A percentile compares a stretch with the other conserved stretches of the same genome.
These are phyloP conservation scores for Drosophila quasianomalipes DNA, from an alignment of 2,888 invertebrate genomes.

Conservation along the genomic window DNA sequence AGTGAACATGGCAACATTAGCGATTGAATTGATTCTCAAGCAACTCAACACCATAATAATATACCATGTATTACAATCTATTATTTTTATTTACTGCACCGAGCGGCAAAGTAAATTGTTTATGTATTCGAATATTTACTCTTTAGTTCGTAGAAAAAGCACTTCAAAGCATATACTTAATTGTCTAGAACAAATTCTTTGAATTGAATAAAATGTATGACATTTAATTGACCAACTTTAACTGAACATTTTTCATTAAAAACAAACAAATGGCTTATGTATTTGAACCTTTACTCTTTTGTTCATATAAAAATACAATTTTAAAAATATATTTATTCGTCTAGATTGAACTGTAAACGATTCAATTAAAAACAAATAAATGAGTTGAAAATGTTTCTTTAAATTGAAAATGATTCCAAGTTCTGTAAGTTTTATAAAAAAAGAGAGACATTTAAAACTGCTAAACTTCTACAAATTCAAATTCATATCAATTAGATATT, in stretches of 20 bases:
- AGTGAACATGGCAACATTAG: conserved; percentile 35
- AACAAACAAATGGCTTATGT: not conserved
- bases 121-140: conserved; percentile 19
- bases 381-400: no score
- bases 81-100: not conserved
- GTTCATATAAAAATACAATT: not conserved
- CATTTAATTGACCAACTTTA: not conserved
- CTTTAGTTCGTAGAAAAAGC: not conserved
- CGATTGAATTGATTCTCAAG: conserved; percentile 8
- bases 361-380: no score
- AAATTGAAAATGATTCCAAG: no score
- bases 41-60: not conserved
- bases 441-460: no score
- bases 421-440: no score
- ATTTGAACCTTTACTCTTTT: not conserved
- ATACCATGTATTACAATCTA: not conserved
- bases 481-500: not conserved
- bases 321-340: not conserved
- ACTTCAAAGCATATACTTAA: not conserved
- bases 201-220: not conserved
- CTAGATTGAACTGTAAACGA: not conserved
- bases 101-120: not conserved
- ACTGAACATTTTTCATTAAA: not conserved
- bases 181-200: not conserved
- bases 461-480: not conserved